Base-by-base conservation (phyloP, 2,888 invertebrate species). In the Fabriciana adippe region DNA sequence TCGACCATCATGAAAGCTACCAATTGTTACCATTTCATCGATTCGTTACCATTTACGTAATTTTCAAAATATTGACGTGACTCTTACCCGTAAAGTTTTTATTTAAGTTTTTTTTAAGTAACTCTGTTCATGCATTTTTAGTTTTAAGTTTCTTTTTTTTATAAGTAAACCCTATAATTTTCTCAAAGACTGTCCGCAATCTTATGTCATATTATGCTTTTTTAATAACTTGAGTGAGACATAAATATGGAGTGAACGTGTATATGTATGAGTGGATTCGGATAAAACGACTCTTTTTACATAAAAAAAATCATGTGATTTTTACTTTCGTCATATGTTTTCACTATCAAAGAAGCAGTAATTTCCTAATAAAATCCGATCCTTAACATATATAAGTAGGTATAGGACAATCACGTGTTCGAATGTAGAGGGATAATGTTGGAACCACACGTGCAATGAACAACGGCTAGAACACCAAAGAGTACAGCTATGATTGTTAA, bases 391-490 rank as follows among this genome's bases (percentile, higher is more conserved):
- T 41, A 41, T 61, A 61, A 61, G 51, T 61, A 71, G 69, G 69
- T 73, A 71, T 73, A 73, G 63, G 55, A 62, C 69, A 69, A 68
- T 69, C 68, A 65, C 68, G 68, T 67, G 69, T 68, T 66, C 64
- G 60, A 60, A 63, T 56, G 57, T 63, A 50, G 21, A 62, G 55
- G 41, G 50, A 55, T 14, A 73, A 76, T 75, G 79, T 71, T 68
- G 69, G 71, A 73, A 70, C 77, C 73, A 74, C 79, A 79, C 75
- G 75, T 76, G 79, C 74, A 74, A 74, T 75, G 80, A 76, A 79
- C 80, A 84, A 88, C 92, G 90, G 92, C 92, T 92, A 92, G 92
- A 90, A 86, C 91, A 92, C 92, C 92, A 92, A 92, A 92, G 92
- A 91, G 82, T 81, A 78, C 75, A 66, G 70, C 70, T 75, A 79